A percentile compares a stretch with the other conserved stretches of the same genome.
These are phyloP conservation scores for Metacarcinus magister DNA, from an alignment of 2,888 invertebrate species.

Conservation along the genomic window DNA sequence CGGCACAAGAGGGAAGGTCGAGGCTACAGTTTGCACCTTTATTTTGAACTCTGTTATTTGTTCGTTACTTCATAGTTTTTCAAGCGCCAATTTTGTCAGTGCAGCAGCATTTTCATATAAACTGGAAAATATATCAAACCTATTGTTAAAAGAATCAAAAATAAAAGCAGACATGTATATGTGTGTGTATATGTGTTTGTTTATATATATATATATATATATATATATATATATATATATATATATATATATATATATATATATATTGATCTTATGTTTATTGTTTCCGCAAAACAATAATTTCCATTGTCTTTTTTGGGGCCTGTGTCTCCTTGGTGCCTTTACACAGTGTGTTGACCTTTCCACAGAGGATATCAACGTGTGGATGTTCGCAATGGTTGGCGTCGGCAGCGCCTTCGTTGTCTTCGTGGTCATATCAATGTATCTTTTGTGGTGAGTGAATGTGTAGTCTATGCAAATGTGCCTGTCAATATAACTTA, in stretches of 20 bases:
- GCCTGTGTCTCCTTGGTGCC: neutral
- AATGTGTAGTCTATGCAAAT: neutral
- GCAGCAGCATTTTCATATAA: too few relatives aligned
- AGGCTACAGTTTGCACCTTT: too few relatives aligned
- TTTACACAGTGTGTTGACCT: neutral
- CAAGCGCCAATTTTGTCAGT: too few relatives aligned
- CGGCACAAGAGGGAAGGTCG: too few relatives aligned
- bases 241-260: neutral
- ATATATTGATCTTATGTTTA: neutral
- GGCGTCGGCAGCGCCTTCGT: constrained; percentile 86
- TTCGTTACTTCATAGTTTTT: too few relatives aligned
- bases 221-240: too few relatives aligned
- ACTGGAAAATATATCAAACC: too few relatives aligned
- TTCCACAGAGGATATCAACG: constrained; percentile 84
- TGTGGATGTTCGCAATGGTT: constrained; percentile 87
- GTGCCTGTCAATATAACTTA: neutral
- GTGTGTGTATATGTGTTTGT: too few relatives aligned
- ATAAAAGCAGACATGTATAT: too few relatives aligned
- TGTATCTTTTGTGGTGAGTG: constrained; percentile 86
- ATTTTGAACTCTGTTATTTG: too few relatives aligned
- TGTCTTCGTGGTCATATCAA: constrained; percentile 86
- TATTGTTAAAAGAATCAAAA: too few relatives aligned
- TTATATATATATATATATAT: too few relatives aligned
- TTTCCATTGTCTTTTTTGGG: neutral
- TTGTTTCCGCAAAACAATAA: neutral